Conservation (phyloP, 2,113 vertebrate genomes). For the Nyctereutes procyonoides region DNA sequence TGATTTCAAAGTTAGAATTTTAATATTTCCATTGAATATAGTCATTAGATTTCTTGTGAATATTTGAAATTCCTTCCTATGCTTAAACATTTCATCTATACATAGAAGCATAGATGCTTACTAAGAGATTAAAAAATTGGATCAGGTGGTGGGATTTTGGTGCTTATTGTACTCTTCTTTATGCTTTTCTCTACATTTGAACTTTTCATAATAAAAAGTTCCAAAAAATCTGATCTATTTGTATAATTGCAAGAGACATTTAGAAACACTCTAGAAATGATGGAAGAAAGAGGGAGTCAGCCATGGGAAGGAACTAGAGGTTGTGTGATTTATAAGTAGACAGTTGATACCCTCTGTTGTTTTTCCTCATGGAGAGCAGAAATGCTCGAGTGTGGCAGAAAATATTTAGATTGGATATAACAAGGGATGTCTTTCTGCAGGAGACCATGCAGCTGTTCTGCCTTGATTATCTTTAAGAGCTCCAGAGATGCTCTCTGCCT, state of each 20-base stretch:
- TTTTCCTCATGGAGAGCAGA: not conserved
- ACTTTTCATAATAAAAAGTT: slow-evolving; percentile 24
- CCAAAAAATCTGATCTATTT: not conserved
- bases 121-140: slow-evolving; percentile 26
- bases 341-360: not conserved
- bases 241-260: slow-evolving; percentile 4
- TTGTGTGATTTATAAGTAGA: not conserved
- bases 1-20: slow-evolving; percentile 50
- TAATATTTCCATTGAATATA: slow-evolving; percentile 7
- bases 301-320: not conserved
- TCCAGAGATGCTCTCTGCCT: not conserved
- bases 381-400: not conserved
- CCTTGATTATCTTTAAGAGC: not conserved
- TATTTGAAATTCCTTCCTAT: slow-evolving; percentile 5
- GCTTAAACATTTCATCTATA: not conserved
- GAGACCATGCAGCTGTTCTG: not conserved
- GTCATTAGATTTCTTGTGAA: not conserved
- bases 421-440: not conserved
- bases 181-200: slow-evolving; percentile 23
- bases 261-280: not conserved
- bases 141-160: not conserved
- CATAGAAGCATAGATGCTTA: not conserved
- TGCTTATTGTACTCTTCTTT: not conserved
- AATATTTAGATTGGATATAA: not conserved
- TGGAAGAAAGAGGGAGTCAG: not conserved